Percentiles rank a stretch among this genome's conserved stretches.
These are phyloP conservation scores for Epinephelus awoara DNA, from an alignment of 2,797 vertebrate genomes.

Conservation along the genomic window DNA sequence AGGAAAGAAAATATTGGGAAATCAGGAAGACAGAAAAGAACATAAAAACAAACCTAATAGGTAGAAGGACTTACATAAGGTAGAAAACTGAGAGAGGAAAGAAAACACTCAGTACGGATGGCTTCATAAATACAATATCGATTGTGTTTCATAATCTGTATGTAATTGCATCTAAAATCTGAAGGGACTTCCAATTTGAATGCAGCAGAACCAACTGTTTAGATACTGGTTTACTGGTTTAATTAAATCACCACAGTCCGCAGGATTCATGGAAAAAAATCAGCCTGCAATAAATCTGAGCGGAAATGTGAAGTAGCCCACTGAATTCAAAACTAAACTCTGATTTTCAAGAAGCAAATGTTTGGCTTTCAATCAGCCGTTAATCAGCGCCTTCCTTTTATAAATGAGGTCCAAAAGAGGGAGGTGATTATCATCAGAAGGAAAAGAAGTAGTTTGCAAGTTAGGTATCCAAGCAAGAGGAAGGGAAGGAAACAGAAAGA, in stretches of 20 bases:
- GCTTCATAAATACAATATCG: not conserved
- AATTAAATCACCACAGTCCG: not conserved
- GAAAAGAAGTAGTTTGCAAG: not conserved
- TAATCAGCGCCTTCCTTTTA: not conserved
- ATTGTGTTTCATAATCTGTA: not conserved
- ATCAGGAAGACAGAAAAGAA: not conserved
- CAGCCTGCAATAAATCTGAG: not conserved
- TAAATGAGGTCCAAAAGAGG: constrained; percentile 10
- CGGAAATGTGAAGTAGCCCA: not conserved
- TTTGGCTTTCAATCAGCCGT: not conserved
- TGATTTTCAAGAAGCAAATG: not conserved
- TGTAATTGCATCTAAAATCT: not conserved
- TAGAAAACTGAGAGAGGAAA: not conserved
- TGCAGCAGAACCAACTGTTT: not conserved
- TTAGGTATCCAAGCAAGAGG: not conserved
- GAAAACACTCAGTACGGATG: no score
- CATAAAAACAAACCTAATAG: not conserved
- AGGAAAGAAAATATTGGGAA: not conserved
- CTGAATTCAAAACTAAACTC: not conserved
- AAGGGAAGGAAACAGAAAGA: constrained; percentile 2
- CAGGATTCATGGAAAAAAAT: not conserved
- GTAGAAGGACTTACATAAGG: not conserved
- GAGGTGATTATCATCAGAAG: not conserved
- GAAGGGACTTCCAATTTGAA: not conserved
- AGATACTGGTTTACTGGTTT: not conserved